Base-by-base conservation (phyloP, 92 coral and sea anemone species). In the Epizoanthus rinbou region DNA sequence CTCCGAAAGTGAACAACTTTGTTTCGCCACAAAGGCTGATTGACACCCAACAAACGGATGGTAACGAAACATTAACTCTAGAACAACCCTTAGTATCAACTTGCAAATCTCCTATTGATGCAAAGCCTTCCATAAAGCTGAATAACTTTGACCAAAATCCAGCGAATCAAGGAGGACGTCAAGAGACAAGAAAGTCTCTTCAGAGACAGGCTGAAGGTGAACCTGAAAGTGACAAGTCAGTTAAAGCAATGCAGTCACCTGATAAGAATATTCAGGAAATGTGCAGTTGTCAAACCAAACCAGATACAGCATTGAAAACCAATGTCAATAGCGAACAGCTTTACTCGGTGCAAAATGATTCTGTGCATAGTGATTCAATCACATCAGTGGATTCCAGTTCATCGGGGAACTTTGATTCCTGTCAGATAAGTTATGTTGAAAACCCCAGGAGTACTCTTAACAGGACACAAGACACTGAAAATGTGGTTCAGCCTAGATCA, bases 321-420 rank as follows among this genome's bases (percentile, higher is more conserved):
- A 56, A 17, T n/a, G 81, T 6, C 37, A 66, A 15, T 24, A 63
- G 18, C 17, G 84, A 35, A 70, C 81, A 41, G 4, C 71, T 57
- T 69, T 33, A 45, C 41, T 21, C 83, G 24, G 79, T 37, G 57
- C 90, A 74, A 3, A 69, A 64, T 6, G 90, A 84, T 39, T 79
- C 91, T 39, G 86, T 84, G 59, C 81, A 86, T 21, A 85, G 88
- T 73, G 91, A 86, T 43, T 88, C 91, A 52, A 87, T 88, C 64
- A 80, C 86, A 25, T 88, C 91, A 18, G 31, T 88, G 64, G 88
- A 80, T 60, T 88, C 91, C n/a, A 76, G 86, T 8, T 88, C 82
- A 24, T 67, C 91, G 25, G 86, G 65, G 17, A 65, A 60, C 43
- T 39, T 62, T 8, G 71, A 78, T 78, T 43, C 35, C 25, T 41